phyloP scores from a whole-genome alignment of 1,140 invertebrate genomes.

The Lasioglossum baleicum region DNA sequence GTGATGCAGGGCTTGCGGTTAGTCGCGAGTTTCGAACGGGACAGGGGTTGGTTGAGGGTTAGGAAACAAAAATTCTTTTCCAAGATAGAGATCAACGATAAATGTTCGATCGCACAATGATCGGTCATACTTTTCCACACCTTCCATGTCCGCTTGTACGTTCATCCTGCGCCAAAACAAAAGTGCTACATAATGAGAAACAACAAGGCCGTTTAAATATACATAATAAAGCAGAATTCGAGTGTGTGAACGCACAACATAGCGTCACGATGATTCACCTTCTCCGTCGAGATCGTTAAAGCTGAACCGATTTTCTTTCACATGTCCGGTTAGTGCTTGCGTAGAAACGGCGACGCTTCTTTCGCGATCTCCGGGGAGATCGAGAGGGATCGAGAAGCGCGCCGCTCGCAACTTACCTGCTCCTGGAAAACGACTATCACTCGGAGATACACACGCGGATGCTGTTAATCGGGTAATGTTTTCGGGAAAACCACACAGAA shows the following conservation, averaged over 20 bases:
- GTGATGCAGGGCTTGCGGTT: constrained; percentile 6
- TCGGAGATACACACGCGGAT: constrained; percentile 28
- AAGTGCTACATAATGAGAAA: too few species aligned
- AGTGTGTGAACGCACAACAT: background rate
- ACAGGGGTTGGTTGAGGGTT: background rate
- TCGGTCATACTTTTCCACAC: too few species aligned
- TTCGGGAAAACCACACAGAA: constrained; percentile 33
- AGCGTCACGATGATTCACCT: constrained; percentile 22
- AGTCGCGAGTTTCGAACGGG: background rate
- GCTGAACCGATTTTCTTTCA: constrained; percentile 16
- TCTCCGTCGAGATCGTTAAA: background rate
- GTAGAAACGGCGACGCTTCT: constrained; percentile 1
- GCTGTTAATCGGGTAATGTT: constrained; percentile 54
- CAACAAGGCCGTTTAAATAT: too few species aligned
- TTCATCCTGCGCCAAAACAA: too few species aligned
- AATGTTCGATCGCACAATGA: too few species aligned
- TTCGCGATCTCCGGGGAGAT: background rate
- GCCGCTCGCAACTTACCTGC: constrained; percentile 52
- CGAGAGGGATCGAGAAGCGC: background rate
- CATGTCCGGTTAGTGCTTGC: constrained; percentile 13
- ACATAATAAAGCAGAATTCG: background rate
- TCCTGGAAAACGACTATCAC: background rate
- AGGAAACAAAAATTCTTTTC: constrained; percentile 1
- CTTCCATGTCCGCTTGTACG: too few species aligned
- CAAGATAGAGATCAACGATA: background rate